Base-by-base conservation (phyloP, 2,797 vertebrate genomes). In the Fistularia tabacaria region DNA sequence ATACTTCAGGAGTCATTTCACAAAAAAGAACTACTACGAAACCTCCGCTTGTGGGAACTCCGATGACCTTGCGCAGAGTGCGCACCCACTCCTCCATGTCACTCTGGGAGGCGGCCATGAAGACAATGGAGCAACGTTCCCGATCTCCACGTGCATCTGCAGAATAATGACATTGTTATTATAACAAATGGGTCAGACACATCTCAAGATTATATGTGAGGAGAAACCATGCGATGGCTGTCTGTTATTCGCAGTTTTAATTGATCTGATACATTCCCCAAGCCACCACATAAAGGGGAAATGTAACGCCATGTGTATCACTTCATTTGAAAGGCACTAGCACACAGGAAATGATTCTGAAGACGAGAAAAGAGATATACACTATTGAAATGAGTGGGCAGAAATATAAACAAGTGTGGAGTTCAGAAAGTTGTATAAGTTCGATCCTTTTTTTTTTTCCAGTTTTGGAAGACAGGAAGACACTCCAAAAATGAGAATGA, bases 31-130 rank as follows among this genome's bases (percentile, higher is more conserved):
- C 40, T 66, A n/a, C 43, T 36, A 73, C 52, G 59, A 45, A 54
- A 98, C 97, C 97, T 98, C 91, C 95, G 12, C 77, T 89, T 12
- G 92, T 88, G 0, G 90, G 87, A 0, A 83, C 83, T 3, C 94
- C 94, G 9, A 93, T 89, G 7, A 88, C 93, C 50, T 91, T 87
- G 37, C 88, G 93, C 40, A 99, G 91, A 10, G 86, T 82, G 39
- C 93, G 94, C 43, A 99, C 91, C 97, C 97, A 99, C 49, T 98
- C 95, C n/a, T 97, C 94, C 94, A 97, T 92, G 79, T 99, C 96
- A 0, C 84, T 73, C 80, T 96, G 95, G 14, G 94, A 94, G 70
- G 68, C 93, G 9, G 95, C 94, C 97, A 98, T 97, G 67, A 99
- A 91, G 60, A 97, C 85, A 0, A 85, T 93, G 0, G 91, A 72